Conservation (phyloP, 2,113 vertebrate genomes). For the Henicopernis longicauda region DNA sequence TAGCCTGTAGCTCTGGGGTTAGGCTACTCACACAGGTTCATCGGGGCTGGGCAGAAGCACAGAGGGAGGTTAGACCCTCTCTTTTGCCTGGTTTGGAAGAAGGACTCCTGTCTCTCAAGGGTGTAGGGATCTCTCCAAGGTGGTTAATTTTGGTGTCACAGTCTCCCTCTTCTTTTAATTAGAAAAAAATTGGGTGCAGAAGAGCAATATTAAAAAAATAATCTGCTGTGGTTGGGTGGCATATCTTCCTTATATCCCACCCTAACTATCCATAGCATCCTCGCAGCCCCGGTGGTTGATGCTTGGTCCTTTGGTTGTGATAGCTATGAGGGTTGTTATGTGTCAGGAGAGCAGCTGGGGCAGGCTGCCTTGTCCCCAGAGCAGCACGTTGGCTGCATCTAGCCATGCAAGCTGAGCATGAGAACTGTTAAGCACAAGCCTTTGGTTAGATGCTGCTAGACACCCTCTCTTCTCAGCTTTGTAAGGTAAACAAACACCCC, state of each 20-base stretch:
- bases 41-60: background rate
- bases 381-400: accelerated
- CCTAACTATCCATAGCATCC: background rate
- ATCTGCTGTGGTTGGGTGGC: background rate
- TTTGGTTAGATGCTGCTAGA: background rate
- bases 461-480: background rate
- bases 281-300: accelerated
- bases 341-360: background rate
- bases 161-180: background rate
- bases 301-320: background rate
- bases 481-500: background rate
- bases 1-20: background rate
- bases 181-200: background rate
- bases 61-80: background rate
- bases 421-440: background rate
- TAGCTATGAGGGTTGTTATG: background rate
- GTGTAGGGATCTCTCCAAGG: background rate
- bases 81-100: background rate
- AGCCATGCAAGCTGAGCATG: background rate
- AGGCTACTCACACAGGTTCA: background rate
- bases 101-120: background rate
- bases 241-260: background rate
- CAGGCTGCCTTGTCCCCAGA: background rate
- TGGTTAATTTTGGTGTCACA: background rate
- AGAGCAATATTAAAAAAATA: background rate